Percentiles rank a stretch among this genome's conserved stretches.
phyloP scores from a whole-genome alignment of 2,113 vertebrate genomes.

The Panthera uncia region DNA sequence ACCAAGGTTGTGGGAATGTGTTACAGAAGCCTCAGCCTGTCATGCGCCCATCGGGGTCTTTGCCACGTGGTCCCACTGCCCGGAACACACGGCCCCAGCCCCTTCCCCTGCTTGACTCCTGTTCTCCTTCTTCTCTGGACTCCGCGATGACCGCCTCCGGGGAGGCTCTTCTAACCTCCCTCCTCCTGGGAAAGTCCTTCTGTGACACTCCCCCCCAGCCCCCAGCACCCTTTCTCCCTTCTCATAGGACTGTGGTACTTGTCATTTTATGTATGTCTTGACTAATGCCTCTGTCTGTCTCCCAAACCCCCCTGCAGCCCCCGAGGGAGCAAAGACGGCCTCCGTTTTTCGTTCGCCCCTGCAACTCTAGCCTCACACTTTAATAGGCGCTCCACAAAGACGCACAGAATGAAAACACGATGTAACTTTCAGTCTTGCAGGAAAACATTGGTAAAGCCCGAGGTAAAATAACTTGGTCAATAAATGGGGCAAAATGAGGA shows the following conservation, averaged over 20 bases:
- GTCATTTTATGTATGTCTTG: background rate
- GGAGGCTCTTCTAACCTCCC: background rate
- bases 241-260: background rate
- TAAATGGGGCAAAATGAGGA: background rate
- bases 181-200: background rate
- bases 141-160: background rate
- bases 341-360: rapidly evolving
- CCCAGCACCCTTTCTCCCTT: background rate
- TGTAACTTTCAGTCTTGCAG: background rate
- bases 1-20: no score
- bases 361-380: no score
- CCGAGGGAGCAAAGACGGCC: background rate
- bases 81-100: rapidly evolving
- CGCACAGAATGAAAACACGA: rapidly evolving
- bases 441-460: background rate
- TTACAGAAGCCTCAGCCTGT: background rate
- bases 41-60: background rate
- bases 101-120: no score
- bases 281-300: background rate
- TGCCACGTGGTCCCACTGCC: background rate
- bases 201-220: background rate
- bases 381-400: rapidly evolving
- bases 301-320: background rate
- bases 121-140: background rate
- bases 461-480: background rate